These are phyloP conservation scores for Amphipyra tragopoginis DNA, from an alignment of 2,888 invertebrate species.

Conservation along the genomic window DNA sequence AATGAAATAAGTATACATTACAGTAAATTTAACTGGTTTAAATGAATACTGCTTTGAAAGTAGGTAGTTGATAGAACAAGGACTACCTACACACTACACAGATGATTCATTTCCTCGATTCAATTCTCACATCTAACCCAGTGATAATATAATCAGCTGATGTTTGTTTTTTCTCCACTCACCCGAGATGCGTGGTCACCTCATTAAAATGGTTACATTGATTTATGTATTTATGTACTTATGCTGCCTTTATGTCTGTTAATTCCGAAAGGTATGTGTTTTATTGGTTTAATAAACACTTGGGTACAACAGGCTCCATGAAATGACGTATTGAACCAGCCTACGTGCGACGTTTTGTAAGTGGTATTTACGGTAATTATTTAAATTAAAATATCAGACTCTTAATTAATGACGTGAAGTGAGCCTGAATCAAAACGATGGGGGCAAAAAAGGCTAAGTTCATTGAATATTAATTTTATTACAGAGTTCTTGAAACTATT, in stretches of 20 bases:
- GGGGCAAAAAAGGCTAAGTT: no score
- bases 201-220: conserved; percentile 40
- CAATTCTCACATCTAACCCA: conserved; percentile 26
- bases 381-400: no score
- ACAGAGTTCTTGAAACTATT: no score
- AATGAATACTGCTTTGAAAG: conserved; percentile 7
- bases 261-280: no score
- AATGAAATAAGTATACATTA: no score
- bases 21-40: no score
- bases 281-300: conserved; percentile 14
- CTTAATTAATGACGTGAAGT: no score
- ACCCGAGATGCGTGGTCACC: conserved; percentile 15
- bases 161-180: conserved; percentile 41
- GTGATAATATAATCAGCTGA: conserved; percentile 47
- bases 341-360: no score
- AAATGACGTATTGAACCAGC: no score
- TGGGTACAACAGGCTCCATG: not conserved
- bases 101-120: conserved; percentile 39
- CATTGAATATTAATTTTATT: no score
- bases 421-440: no score
- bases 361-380: no score
- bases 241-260: conserved; percentile 10
- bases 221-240: conserved; percentile 23
- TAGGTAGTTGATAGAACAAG: conserved; percentile 18
- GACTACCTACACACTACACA: conserved; percentile 3